Conservation (phyloP, 2,888 invertebrate genomes). For the Cremastobaeus sp. region DNA sequence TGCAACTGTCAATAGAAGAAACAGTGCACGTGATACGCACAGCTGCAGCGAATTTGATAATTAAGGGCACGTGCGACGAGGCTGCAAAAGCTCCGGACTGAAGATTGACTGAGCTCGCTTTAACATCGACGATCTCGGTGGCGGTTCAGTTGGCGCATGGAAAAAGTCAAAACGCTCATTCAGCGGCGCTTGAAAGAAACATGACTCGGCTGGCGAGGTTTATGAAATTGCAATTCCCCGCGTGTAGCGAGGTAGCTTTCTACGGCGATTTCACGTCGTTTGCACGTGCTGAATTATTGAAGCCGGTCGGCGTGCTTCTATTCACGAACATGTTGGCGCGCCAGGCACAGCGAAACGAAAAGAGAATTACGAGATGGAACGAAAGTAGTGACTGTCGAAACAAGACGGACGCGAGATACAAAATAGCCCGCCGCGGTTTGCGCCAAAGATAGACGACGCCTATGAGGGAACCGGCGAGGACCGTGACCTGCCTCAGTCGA, state of each 20-base stretch:
- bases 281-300: slow-evolving; percentile 43
- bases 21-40: slow-evolving; percentile 43
- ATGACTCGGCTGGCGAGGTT: too few species aligned
- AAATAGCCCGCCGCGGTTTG: slow-evolving; percentile 48
- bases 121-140: slow-evolving; percentile 1
- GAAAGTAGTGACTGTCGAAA: slow-evolving; percentile 52
- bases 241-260: too few species aligned
- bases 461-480: slow-evolving; percentile 51
- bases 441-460: slow-evolving; percentile 59
- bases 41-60: slow-evolving; percentile 56
- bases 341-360: slow-evolving; percentile 16
- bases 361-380: slow-evolving; percentile 29
- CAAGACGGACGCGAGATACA: slow-evolving; percentile 47
- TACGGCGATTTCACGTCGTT: slow-evolving; percentile 33
- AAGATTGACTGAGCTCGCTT: slow-evolving; percentile 26
- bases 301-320: slow-evolving; percentile 12
- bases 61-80: slow-evolving; percentile 55
- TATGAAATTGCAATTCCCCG: too few species aligned
- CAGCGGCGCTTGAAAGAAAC: too few species aligned
- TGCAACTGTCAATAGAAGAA: slow-evolving; percentile 44
- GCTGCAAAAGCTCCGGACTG: slow-evolving; percentile 31
- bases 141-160: neutral
- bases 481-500: slow-evolving; percentile 61
- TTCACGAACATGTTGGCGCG: slow-evolving; percentile 35
- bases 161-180: too few species aligned